Evolutionary conservation across 2,797 vertebrate genomes (phyloP).

Genomic region (Melanotaenia parkinsoni): DNA sequence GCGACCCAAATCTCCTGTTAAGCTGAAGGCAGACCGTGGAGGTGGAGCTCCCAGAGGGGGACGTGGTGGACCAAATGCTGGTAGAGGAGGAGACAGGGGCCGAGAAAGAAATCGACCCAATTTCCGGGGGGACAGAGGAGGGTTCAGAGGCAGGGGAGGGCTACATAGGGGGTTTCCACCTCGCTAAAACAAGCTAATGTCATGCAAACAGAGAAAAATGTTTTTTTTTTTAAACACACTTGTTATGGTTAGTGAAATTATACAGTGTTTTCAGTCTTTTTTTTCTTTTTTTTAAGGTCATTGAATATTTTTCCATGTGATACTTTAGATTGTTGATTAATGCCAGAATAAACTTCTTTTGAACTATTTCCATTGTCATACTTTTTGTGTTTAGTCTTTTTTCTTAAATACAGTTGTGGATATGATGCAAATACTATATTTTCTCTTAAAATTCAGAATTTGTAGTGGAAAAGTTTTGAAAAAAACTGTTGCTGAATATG

Average conservation of each 20-base stretch:
- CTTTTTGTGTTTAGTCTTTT: not conserved
- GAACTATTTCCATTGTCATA: conserved; percentile 1
- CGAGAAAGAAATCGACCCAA: conserved; percentile 95
- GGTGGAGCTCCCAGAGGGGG: conserved; percentile 91
- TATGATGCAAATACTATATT: not conserved
- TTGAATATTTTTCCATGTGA: conserved; percentile 33
- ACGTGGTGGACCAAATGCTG: conserved; percentile 89
- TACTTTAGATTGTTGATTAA: conserved; percentile 4
- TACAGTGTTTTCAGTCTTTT: conserved; percentile 4
- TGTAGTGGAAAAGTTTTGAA: not conserved
- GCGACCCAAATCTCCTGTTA: conserved; percentile 94
- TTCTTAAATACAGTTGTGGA: not conserved
- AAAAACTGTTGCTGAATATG: too few species aligned
- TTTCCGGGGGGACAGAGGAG: conserved; percentile 93
- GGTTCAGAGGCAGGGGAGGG: conserved; percentile 92
- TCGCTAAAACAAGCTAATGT: conserved; percentile 74
- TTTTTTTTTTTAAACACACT: not conserved
- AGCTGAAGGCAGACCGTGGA: conserved; percentile 91
- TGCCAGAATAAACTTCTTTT: conserved; percentile 55
- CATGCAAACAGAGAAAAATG: not conserved
- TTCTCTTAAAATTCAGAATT: not conserved
- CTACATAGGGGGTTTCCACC: conserved; percentile 93
- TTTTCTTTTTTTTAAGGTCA: conserved; percentile 3
- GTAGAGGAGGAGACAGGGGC: conserved; percentile 91
- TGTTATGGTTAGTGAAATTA: not conserved